Evolutionary conservation across 1,140 invertebrate genomes (phyloP), one percentile per base, ranked within the genome.

Genomic region (Bombus waltoni): DNA sequence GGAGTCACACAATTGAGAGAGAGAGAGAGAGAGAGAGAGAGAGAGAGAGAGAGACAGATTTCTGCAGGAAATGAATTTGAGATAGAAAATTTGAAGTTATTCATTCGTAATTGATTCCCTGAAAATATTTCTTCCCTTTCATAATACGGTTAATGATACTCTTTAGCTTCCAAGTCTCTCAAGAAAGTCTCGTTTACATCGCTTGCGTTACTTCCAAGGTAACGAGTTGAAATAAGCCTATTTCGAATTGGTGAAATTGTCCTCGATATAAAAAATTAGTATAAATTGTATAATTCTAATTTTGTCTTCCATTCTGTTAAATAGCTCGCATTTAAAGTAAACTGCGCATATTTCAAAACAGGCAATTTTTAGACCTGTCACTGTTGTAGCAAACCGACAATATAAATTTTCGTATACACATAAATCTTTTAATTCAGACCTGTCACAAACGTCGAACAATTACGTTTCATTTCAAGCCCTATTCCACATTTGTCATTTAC

Each of bases 401-500:
- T 13, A 13, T 62, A 62, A n/a, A 62, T n/a, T 62, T n/a, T n/a
- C 28, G 28, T 5, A 28, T 28, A 13, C 11, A n/a, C 59, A 62
- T 62, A 62, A 62, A 62, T 62, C 59, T 62, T 62, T 62, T n/a
- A 62, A 62, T 62, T 62, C 59, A 62, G 28, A n/a, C 28, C 28
- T n/a, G 59, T 62, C 59, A 62, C 10, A 62, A n/a, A n/a, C 59
- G 59, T 62, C 59, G 59, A 62, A 62, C 59, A 62, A 62, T 62
- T 62, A 62, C 59, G 59, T 62, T 62, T 62, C 59, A 62, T 62
- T 62, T 62, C 28, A 62, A n/a, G 59, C 59, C 11, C 59, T 13
- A n/a, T 62, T n/a, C 59, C 59, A 62, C 59, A n/a, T 62, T 62
- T 62, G 59, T 62, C 59, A 62, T n/a, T 62, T 62, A n/a, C 59